Base-by-base conservation (phyloP, 1,140 invertebrate species). In the Drosophila watanabei region DNA sequence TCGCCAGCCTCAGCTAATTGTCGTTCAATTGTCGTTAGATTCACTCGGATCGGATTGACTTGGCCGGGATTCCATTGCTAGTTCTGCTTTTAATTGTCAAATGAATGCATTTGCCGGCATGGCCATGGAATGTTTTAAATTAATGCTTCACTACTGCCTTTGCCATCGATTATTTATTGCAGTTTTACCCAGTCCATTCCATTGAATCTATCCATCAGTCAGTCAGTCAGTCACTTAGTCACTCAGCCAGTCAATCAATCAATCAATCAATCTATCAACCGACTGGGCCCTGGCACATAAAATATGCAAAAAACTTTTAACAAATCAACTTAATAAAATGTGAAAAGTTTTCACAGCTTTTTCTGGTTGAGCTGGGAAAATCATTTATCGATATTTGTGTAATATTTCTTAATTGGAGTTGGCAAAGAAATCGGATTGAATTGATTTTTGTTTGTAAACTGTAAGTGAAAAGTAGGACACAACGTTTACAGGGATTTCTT, bases 151-250 rank as follows among this genome's bases (percentile, higher is more conserved):
- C 45, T 69, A 64, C 33, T 35, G 18, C 18, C n/a, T 11, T 9
- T 7, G 24, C 39, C 51, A 80, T 87, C 63, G 79, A 71, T 89
- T 89, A 75, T 89, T 82, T 82, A 78, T 64, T 75, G 77, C 75
- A 66, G 45, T 68, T 62, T 62, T 33, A 39, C 39, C 63, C 71
- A 69, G 61, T 58, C 57, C 24, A 28, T 66, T 30, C 65, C 39
- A 64, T 43, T 30, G 80, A 61, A 75, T 76, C 81, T 75, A 63
- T 58, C 65, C 43, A n/a, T 82, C 37, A 61, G 32, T 30, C 56
- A 61, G 33, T 56, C 51, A 14, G 32, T 30, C 56, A 61, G 33
- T 56, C 51, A 14, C 32, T 35, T 10, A 35, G 32, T 35, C 20
- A 68, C 16, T 64, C 41, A 32, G 30, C 72, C 68, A 54, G 43